Percentiles rank a stretch among this genome's conserved stretches.
phyloP scores from a whole-genome alignment of 2,797 vertebrate genomes.

The Mus caroli region DNA sequence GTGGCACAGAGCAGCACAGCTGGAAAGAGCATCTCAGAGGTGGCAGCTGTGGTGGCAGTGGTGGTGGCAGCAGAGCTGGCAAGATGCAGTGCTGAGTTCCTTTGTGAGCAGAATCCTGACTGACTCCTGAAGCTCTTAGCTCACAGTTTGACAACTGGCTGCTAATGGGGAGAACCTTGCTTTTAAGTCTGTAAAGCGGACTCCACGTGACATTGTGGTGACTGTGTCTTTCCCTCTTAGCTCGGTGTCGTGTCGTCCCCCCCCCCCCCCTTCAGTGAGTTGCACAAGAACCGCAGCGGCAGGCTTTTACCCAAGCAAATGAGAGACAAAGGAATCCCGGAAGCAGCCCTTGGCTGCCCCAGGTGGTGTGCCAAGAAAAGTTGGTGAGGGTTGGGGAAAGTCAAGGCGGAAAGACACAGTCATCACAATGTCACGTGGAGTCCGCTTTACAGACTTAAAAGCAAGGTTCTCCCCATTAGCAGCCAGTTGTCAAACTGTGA shows the following conservation, averaged over 20 bases:
- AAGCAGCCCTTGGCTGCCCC: neutral
- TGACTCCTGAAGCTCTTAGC: neutral
- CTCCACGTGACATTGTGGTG: slow-evolving; percentile 64
- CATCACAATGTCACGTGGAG: slow-evolving; percentile 64
- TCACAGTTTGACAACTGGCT: slow-evolving; percentile 70
- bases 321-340: neutral
- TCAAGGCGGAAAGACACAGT: slow-evolving; percentile 30
- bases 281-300: slow-evolving; percentile 48
- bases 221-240: slow-evolving; percentile 23
- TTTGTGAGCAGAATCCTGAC: neutral
- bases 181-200: slow-evolving; percentile 58
- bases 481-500: slow-evolving; percentile 70
- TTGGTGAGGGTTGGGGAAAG: neutral
- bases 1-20: slow-evolving; percentile 66
- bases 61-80: neutral
- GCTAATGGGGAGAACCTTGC: slow-evolving; percentile 20
- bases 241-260: no score
- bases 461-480: slow-evolving; percentile 21
- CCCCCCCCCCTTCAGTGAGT: neutral
- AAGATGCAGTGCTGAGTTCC: neutral
- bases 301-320: neutral
- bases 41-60: neutral
- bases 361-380: neutral
- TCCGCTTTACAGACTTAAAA: slow-evolving; percentile 58
- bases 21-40: slow-evolving; percentile 61